Conservation (phyloP, 2,797 vertebrate species). For the Ctenopoma multispine region DNA sequence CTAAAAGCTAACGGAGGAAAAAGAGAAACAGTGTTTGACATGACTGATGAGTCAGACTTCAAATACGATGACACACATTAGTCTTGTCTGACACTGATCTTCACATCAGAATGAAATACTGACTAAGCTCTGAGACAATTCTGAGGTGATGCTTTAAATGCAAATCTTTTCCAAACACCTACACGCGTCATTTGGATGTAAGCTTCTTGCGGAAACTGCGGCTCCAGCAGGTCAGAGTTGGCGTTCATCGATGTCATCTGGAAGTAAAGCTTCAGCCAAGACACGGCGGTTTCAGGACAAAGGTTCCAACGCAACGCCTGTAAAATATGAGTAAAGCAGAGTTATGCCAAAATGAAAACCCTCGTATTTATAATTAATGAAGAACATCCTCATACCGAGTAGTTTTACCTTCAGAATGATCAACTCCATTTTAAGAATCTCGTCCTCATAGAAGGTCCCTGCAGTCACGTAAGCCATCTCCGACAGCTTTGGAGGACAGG, state of each 20-base stretch:
- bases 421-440: constrained; percentile 92
- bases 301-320: constrained; percentile 93
- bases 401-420: constrained; percentile 89
- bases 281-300: constrained; percentile 88
- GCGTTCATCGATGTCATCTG: constrained; percentile 88
- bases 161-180: constrained; percentile 70
- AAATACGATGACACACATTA: background rate
- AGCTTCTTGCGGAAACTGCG: constrained; percentile 90
- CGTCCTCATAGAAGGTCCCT: constrained; percentile 89
- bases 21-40: background rate
- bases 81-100: background rate
- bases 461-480: constrained; percentile 92
- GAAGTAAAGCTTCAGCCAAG: constrained; percentile 92
- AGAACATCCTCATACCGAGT: accelerated
- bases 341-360: background rate
- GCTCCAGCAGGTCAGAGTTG: constrained; percentile 86
- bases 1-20: constrained; percentile 85
- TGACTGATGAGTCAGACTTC: background rate
- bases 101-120: background rate
- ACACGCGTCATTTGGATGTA: constrained; percentile 88
- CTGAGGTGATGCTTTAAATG: background rate
- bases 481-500: constrained; percentile 90
- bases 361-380: background rate
- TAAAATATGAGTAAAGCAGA: accelerated
- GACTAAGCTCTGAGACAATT: background rate